Evolutionary conservation across 2,888 invertebrate species (phyloP), one percentile per base, ranked within the genome.

Genomic region (Drosophila anceps): DNA sequence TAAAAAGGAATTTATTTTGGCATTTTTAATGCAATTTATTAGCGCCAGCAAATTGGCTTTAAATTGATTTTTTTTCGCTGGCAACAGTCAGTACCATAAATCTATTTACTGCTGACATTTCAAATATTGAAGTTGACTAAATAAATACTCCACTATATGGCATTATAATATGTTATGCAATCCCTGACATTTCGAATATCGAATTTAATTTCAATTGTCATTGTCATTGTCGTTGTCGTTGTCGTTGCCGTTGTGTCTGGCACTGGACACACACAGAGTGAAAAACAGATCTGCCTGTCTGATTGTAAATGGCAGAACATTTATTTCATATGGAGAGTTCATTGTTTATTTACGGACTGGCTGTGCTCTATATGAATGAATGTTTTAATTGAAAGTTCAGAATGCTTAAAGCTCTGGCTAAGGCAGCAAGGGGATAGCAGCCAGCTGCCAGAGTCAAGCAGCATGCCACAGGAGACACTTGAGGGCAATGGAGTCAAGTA

Each of bases 401-500:
- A 61, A 66, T 59, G 61, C 57, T 74, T 71, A 64, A 73, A 66
- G 70, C 54, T 53, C 43, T 24, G 20, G 41, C 31, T 12, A 10
- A 66, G 27, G 50, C 31, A 41, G 13, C 18, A 24, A 15, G 31
- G 18, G 51, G 15, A 7, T 8, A 20, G 54, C 35, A 12, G 54
- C 39, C 27, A 37, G 46, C 6, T 27, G 46, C 20, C 27, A 15
- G 59, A 31, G 33, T 60, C 13, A 27, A 27, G 65, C 31, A 55
- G 67, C 53, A 50, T 60, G 53, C 81, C 68, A 67, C 66, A 74
- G 63, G 43, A 73, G 60, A n/a, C 80, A 84, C 88, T 86, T 84
- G 70, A 89, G 73, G 73, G 88, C 86, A 87, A 84, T 87, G 88
- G 79, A 89, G 86, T 89, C 85, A 87, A 87, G 90, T 84, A 59